phyloP scores from a whole-genome alignment of 2,113 vertebrate genomes.

The Prochilodus magdalenae region DNA sequence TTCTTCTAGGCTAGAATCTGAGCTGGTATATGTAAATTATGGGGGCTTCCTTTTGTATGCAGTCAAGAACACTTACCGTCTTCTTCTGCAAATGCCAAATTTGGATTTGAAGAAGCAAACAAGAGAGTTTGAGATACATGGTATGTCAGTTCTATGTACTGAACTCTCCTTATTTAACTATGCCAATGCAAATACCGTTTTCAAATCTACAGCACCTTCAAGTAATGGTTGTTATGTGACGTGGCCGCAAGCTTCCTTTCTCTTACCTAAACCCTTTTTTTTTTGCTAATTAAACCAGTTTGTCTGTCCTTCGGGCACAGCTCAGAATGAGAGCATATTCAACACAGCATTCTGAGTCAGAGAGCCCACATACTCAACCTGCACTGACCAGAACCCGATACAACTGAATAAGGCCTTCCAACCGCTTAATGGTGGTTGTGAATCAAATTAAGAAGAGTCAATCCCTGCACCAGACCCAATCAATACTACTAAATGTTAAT shows the following conservation, averaged over 20 bases:
- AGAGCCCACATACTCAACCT: slow-evolving; percentile 18
- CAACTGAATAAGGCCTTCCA: slow-evolving; percentile 23
- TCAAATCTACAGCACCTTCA: no score
- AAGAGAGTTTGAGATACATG: no score
- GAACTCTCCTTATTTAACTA: no score
- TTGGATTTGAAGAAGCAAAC: no score
- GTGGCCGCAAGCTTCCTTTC: slow-evolving; percentile 32
- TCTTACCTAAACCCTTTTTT: slow-evolving; percentile 31
- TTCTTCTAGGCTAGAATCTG: no score
- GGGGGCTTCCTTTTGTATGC: no score
- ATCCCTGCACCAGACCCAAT: not conserved
- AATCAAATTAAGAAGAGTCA: slow-evolving; percentile 16
- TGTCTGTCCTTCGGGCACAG: slow-evolving; percentile 49
- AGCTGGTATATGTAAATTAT: no score
- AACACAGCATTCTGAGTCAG: not conserved
- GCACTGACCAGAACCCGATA: not conserved
- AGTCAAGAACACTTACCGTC: no score
- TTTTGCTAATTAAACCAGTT: slow-evolving; percentile 64
- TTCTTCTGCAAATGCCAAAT: no score
- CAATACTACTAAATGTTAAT: slow-evolving; percentile 23
- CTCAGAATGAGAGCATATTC: not conserved
- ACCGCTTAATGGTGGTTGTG: not conserved
- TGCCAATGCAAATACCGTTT: no score
- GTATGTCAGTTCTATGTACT: no score
- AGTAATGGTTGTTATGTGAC: slow-evolving; percentile 1